Evolutionary conservation across 1,140 invertebrate genomes (phyloP).

Genomic region (Odontomachus brunneus): DNA sequence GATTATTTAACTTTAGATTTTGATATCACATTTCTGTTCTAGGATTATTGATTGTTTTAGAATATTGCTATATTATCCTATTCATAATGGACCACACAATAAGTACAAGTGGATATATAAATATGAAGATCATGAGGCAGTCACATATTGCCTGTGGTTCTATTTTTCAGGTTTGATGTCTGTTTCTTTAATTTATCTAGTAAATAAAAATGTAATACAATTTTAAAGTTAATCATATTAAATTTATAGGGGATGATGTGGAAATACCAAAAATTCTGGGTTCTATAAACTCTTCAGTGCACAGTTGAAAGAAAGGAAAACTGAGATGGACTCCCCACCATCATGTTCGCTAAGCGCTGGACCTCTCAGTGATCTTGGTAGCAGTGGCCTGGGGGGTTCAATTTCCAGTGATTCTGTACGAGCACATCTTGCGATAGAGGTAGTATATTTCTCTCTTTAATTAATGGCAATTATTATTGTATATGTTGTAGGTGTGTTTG

Average conservation of each 20-base stretch:
- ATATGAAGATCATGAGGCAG: conserved; percentile 61
- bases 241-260: conserved; percentile 70
- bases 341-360: conserved; percentile 85
- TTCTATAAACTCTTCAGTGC: conserved; percentile 60
- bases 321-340: conserved; percentile 86
- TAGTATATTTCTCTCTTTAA: conserved; percentile 50
- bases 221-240: conserved; percentile 4
- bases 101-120: conserved; percentile 62
- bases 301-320: conserved; percentile 37
- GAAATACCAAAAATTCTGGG: conserved; percentile 70
- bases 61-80: conserved; percentile 47
- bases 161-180: conserved; percentile 72
- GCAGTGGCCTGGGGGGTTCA: conserved; percentile 84
- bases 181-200: not conserved
- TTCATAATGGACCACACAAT: conserved; percentile 73
- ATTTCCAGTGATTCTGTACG: conserved; percentile 85
- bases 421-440: conserved; percentile 84
- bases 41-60: conserved; percentile 23
- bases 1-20: not conserved
- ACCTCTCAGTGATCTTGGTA: conserved; percentile 84
- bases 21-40: conserved; percentile 18
- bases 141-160: conserved; percentile 59
- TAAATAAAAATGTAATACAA: not conserved
- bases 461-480: not conserved
- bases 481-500: no score